Evolutionary conservation across 2,113 vertebrate species (phyloP).

Genomic region (Callopanchax toddi): DNA sequence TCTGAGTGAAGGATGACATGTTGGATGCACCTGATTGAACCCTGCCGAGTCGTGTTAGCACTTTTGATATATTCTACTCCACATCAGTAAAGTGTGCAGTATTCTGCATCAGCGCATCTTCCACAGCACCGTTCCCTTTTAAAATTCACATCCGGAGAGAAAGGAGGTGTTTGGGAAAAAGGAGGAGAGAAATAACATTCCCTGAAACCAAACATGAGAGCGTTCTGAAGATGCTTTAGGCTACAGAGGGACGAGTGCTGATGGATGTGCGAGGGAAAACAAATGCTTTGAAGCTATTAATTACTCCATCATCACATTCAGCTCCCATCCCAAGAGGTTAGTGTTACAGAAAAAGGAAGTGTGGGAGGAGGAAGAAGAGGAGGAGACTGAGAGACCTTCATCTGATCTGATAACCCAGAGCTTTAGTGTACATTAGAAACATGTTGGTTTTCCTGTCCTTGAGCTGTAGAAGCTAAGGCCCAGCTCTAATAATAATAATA

Average conservation of each 20-base stretch:
- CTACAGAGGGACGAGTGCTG: conserved; percentile 30
- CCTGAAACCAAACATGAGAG: conserved; percentile 21
- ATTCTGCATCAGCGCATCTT: conserved; percentile 22
- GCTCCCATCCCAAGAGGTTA: conserved; percentile 48
- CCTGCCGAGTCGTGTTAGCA: conserved; percentile 14
- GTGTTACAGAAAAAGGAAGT: conserved; percentile 22
- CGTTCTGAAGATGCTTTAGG: conserved; percentile 19
- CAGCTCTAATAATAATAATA: not conserved
- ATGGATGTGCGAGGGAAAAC: conserved; percentile 33
- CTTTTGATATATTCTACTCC: conserved; percentile 2
- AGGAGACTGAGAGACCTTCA: conserved; percentile 31
- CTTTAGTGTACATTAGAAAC: conserved; percentile 33
- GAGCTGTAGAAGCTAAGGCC: not conserved
- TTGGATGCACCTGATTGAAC: conserved; percentile 1
- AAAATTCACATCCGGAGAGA: conserved; percentile 39
- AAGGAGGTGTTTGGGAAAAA: conserved; percentile 17
- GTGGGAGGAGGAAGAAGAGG: conserved; percentile 11
- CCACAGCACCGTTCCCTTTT: conserved; percentile 29
- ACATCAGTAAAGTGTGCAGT: conserved; percentile 13
- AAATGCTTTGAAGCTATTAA: conserved; percentile 61
- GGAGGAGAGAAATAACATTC: not conserved
- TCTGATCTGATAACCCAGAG: conserved; percentile 35
- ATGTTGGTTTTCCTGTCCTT: conserved; percentile 40
- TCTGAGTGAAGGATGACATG: conserved; percentile 9
- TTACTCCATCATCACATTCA: conserved; percentile 53